A percentile compares a stretch with the other conserved stretches of the same genome.
These are phyloP conservation scores for Koerneria pararmatus DNA, from an alignment of 2,888 invertebrate genomes.

Conservation along the genomic window DNA sequence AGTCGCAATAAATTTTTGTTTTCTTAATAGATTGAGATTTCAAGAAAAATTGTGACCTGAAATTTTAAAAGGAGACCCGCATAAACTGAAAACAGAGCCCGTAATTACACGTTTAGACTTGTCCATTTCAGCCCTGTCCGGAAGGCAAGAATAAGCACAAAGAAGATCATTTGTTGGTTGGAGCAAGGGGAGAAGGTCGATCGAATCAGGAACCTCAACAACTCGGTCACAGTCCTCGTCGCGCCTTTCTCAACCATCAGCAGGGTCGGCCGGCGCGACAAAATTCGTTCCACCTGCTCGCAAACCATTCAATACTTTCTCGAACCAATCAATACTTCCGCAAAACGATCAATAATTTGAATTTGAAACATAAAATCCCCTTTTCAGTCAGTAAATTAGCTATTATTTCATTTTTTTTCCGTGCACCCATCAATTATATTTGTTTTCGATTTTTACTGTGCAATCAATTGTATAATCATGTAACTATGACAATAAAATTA, in stretches of 20 bases:
- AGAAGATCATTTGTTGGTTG: not conserved
- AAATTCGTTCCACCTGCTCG: conserved; percentile 48
- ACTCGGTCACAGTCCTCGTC: conserved; percentile 77
- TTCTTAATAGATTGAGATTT: no score
- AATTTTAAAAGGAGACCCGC: no score
- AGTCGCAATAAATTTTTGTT: no score
- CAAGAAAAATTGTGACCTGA: no score
- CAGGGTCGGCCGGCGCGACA: conserved; percentile 75
- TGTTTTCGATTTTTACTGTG: no score
- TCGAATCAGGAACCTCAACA: conserved; percentile 66
- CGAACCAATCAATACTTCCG: not conserved
- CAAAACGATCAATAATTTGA: not conserved
- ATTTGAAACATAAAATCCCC: not conserved
- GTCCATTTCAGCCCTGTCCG: not conserved
- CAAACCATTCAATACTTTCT: conserved; percentile 1
- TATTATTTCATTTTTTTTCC: no score
- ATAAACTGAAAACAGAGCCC: conserved; percentile 10
- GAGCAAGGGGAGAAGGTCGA: not conserved
- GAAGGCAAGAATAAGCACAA: not conserved
- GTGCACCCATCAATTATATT: no score
- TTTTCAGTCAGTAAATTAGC: not conserved
- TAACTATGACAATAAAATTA: no score
- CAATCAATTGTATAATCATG: no score
- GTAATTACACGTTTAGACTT: not conserved
- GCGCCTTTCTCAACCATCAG: conserved; percentile 86